phyloP scores from a whole-genome alignment of 2,113 vertebrate genomes.

The Cryptotis parvus region DNA sequence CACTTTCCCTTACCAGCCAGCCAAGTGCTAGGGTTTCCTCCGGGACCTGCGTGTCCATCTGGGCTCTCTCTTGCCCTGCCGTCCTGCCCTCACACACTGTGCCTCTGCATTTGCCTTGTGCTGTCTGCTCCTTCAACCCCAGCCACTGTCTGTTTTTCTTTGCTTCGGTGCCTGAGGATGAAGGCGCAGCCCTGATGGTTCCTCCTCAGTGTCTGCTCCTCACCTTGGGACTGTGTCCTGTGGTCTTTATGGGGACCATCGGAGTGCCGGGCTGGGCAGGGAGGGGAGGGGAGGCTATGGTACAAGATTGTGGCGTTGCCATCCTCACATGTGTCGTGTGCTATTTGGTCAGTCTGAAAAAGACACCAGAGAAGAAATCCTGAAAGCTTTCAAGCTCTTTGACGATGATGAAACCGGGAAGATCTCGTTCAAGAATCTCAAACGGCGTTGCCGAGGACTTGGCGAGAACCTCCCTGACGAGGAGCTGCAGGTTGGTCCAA shows the following conservation, averaged over 20 bases:
- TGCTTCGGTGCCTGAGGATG: no score
- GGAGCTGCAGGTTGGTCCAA: conserved; percentile 91
- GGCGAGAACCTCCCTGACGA: conserved; percentile 95
- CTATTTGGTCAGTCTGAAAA: conserved; percentile 89
- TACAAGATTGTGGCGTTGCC: background rate
- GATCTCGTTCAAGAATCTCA: conserved; percentile 96
- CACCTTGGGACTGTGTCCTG: no score
- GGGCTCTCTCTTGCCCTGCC: no score
- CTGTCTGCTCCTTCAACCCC: background rate
- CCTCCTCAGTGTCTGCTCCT: no score
- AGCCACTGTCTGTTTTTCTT: no score
- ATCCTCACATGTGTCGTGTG: conserved; percentile 18
- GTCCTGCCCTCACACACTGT: no score
- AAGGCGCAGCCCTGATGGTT: no score
- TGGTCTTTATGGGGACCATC: no score
- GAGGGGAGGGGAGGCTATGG: background rate
- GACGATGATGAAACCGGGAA: conserved; percentile 97
- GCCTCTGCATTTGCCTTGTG: conserved; percentile 17
- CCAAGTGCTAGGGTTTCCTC: no score
- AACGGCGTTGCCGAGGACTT: conserved; percentile 95
- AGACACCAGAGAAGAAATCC: conserved; percentile 97
- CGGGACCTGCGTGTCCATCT: no score
- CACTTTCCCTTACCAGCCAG: background rate
- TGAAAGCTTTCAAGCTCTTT: conserved; percentile 97
- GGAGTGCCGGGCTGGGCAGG: no score